These are phyloP conservation scores for Cathartes aura DNA, from an alignment of 2,113 vertebrate species.

Conservation along the genomic window DNA sequence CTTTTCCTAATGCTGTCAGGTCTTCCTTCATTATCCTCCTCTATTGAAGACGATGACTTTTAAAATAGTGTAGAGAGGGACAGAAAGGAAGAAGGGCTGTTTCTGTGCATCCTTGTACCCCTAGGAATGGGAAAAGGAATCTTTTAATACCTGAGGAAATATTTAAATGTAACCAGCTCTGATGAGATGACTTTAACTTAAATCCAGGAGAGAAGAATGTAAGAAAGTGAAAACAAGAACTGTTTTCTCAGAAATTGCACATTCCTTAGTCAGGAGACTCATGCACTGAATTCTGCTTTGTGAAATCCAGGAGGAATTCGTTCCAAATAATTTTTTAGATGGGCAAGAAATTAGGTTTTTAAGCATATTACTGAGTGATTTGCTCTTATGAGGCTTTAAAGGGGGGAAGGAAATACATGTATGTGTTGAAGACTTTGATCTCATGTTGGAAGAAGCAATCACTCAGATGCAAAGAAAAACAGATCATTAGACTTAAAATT, in stretches of 20 bases:
- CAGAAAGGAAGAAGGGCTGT: not conserved
- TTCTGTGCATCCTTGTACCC: not conserved
- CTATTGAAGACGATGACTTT: not conserved
- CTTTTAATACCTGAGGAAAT: not conserved
- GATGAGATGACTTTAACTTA: not conserved
- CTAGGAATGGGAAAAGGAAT: not conserved
- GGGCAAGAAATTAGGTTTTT: not conserved
- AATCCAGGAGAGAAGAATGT: not conserved
- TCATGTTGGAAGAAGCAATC: not conserved
- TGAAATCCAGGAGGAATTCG: not conserved
- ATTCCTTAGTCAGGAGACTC: not conserved
- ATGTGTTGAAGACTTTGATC: not conserved
- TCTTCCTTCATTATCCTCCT: not conserved
- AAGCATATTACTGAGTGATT: not conserved
- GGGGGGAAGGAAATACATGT: not conserved
- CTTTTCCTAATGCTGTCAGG: not conserved
- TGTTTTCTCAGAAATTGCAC: not conserved
- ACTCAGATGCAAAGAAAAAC: not conserved
- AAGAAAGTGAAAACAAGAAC: not conserved
- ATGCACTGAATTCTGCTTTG: not conserved
- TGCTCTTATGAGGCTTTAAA: not conserved
- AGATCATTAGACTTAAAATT: conserved; percentile 59
- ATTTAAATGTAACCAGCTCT: not conserved
- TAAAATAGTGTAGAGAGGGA: not conserved
- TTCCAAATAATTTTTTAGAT: not conserved